These are phyloP conservation scores for Chrysopa pallens DNA, from an alignment of 1,140 invertebrate species.

Conservation along the genomic window DNA sequence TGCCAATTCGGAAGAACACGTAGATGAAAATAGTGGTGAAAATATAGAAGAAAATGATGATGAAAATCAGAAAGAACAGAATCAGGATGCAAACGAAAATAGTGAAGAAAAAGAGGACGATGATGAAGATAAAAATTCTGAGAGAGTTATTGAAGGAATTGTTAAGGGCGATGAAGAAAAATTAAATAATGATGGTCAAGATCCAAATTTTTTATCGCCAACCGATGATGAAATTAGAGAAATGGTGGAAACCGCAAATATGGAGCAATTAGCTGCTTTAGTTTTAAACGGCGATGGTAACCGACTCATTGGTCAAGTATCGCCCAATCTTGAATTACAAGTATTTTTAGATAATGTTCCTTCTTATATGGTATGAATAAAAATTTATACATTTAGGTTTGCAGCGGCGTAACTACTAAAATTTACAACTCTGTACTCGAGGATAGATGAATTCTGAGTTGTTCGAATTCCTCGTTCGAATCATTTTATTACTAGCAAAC, in stretches of 20 bases:
- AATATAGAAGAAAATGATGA: no score
- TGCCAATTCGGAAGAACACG: no score
- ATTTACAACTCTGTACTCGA: no score
- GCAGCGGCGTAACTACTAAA: no score
- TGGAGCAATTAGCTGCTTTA: constrained; percentile 75
- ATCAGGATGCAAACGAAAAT: constrained; percentile 1
- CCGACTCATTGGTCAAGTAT: constrained; percentile 50
- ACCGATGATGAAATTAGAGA: constrained; percentile 31
- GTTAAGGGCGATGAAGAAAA: constrained; percentile 40
- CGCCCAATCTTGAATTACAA: constrained; percentile 65
- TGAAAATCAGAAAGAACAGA: no score
- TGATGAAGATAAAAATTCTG: constrained; percentile 6
- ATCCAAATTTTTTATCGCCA: constrained; percentile 6
- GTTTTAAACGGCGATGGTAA: constrained; percentile 75
- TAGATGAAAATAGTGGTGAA: no score
- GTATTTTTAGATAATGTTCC: constrained; percentile 80
- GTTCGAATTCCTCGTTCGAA: no score
- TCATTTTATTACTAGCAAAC: no score
- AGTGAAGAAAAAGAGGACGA: constrained; percentile 4
- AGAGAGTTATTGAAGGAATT: constrained; percentile 39
- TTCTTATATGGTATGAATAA: constrained; percentile 58
- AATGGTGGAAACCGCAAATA: constrained; percentile 55
- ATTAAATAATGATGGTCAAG: constrained; percentile 30
- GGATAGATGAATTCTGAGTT: no score
- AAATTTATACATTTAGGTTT: no score